Evolutionary conservation across 2,113 vertebrate genomes (phyloP).

Genomic region (Microcebus tavaratra): DNA sequence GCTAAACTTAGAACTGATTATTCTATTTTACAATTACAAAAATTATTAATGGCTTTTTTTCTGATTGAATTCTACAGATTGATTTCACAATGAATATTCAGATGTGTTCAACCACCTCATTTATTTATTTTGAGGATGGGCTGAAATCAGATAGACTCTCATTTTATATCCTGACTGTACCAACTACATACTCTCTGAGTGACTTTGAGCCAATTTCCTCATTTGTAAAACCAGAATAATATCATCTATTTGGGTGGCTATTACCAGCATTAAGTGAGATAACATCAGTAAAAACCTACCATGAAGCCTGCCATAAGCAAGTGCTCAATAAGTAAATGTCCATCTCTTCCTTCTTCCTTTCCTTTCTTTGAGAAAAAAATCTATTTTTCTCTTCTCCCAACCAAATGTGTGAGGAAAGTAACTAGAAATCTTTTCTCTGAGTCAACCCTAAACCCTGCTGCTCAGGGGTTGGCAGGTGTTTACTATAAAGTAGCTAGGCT

Average conservation of each 20-base stretch:
- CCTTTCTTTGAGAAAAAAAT: conserved; percentile 38
- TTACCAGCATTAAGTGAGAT: neutral
- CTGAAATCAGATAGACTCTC: conserved; percentile 4
- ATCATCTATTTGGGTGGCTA: neutral
- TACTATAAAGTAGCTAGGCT: neutral
- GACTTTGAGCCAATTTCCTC: neutral
- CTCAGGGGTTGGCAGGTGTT: neutral
- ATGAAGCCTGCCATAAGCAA: neutral
- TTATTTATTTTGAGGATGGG: neutral
- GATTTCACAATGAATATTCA: neutral
- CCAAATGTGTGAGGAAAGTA: neutral
- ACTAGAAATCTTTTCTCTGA: neutral
- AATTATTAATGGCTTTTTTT: neutral
- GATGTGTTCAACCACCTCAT: neutral
- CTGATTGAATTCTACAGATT: neutral
- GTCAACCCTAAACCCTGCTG: neutral
- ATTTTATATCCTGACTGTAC: neutral
- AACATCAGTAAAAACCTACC: neutral
- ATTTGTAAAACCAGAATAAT: neutral
- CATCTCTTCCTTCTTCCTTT: neutral
- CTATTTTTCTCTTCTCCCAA: neutral
- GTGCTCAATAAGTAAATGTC: neutral
- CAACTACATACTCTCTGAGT: neutral
- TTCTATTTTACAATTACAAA: conserved; percentile 2
- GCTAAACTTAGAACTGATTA: neutral